phyloP scores from a whole-genome alignment of 2,888 invertebrate genomes.

The Ectropis crepuscularia region DNA sequence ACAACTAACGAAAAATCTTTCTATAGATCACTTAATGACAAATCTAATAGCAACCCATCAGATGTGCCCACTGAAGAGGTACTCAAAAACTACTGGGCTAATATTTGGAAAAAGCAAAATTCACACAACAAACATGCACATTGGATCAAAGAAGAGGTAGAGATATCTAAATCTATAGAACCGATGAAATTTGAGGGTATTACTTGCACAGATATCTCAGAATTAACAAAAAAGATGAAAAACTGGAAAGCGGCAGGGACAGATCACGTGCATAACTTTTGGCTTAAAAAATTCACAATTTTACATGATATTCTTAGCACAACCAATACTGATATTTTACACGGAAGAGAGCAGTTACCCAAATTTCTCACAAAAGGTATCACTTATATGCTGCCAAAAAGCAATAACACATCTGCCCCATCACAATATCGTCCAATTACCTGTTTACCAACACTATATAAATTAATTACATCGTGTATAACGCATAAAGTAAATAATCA shows the following conservation, averaged over 20 bases:
- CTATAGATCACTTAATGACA: neutral
- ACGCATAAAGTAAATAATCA: conserved; percentile 19
- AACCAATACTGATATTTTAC: conserved; percentile 6
- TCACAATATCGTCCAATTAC: conserved; percentile 42
- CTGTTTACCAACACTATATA: conserved; percentile 41
- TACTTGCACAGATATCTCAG: conserved; percentile 9
- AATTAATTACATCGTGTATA: conserved; percentile 36
- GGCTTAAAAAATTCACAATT: conserved; percentile 39
- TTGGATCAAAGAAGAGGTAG: neutral
- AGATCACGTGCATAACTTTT: conserved; percentile 36
- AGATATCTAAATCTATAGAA: neutral
- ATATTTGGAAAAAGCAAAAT: too few species aligned
- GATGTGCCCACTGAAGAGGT: neutral
- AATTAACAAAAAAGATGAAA: too few species aligned
- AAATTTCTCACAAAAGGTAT: conserved; percentile 30
- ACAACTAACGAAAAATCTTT: neutral
- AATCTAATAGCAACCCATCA: neutral
- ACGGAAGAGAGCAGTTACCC: conserved; percentile 14
- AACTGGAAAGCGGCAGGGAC: conserved; percentile 39
- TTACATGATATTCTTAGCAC: too few species aligned
- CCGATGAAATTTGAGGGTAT: conserved; percentile 17
- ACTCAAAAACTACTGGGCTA: neutral
- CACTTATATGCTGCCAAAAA: too few species aligned
- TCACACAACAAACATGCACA: neutral
- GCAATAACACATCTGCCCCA: conserved; percentile 29